Evolutionary conservation across 1,140 invertebrate species (phyloP).

Genomic region (Monochamus saltuarius): DNA sequence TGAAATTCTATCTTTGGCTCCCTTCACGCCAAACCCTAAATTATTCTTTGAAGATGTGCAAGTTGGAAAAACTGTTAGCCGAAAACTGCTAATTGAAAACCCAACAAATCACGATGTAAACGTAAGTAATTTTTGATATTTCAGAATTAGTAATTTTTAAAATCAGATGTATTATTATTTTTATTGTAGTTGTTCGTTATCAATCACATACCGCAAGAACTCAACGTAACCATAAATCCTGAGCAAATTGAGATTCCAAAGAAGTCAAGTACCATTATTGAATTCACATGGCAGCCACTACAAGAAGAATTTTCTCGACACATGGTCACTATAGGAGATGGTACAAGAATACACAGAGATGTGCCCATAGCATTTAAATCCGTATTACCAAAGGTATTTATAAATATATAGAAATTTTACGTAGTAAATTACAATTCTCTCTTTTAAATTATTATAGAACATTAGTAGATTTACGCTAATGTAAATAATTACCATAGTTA

Average conservation of each 20-base stretch:
- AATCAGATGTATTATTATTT: slow-evolving; percentile 1
- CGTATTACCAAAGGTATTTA: slow-evolving; percentile 29
- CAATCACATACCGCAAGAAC: slow-evolving; percentile 59
- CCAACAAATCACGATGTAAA: slow-evolving; percentile 57
- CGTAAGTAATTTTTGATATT: slow-evolving; percentile 47
- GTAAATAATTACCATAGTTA: too few relatives aligned
- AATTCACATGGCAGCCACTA: slow-evolving; percentile 62
- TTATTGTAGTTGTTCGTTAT: slow-evolving; percentile 61
- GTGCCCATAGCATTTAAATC: slow-evolving; percentile 63
- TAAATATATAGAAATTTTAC: too few relatives aligned
- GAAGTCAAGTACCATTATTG: slow-evolving; percentile 53
- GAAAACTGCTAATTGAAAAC: slow-evolving; percentile 60
- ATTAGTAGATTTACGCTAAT: too few relatives aligned
- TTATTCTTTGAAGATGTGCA: slow-evolving; percentile 64
- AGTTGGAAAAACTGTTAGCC: slow-evolving; percentile 56
- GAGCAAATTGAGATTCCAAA: slow-evolving; percentile 54
- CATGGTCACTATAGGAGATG: slow-evolving; percentile 63
- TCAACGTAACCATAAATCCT: slow-evolving; percentile 58
- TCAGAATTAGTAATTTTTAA: background rate
- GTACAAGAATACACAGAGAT: slow-evolving; percentile 64
- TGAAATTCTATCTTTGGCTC: slow-evolving; percentile 56
- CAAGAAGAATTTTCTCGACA: slow-evolving; percentile 61
- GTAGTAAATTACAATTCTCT: too few relatives aligned
- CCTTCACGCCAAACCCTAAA: slow-evolving; percentile 62
- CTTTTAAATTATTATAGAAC: too few relatives aligned